Conservation (phyloP, 2,113 vertebrate species). For the Vulpes vulpes region DNA sequence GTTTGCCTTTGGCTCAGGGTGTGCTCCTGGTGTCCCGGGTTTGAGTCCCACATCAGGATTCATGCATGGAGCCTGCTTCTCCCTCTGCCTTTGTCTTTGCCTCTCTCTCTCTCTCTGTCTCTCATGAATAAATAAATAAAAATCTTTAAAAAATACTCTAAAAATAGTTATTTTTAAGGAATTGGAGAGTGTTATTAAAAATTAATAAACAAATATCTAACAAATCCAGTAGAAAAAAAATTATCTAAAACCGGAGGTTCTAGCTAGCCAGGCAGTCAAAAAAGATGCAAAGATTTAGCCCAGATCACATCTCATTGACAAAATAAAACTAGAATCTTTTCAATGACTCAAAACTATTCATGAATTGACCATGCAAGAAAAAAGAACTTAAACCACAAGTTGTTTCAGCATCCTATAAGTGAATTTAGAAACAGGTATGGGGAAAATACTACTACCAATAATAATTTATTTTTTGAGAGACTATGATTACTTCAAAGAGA, state of each 20-base stretch:
- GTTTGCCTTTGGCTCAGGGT: no score
- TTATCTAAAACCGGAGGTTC: not conserved
- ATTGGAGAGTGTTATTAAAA: not conserved
- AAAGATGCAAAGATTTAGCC: not conserved
- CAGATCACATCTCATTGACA: not conserved
- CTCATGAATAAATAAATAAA: no score
- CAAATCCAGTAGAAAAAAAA: not conserved
- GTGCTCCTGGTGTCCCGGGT: no score
- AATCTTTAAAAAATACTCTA: not conserved
- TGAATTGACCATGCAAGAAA: not conserved
- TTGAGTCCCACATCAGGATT: no score
- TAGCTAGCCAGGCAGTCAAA: not conserved
- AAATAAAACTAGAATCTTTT: constrained; percentile 12
- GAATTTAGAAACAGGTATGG: not conserved
- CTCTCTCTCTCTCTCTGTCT: no score
- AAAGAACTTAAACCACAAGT: not conserved
- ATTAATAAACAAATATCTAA: not conserved
- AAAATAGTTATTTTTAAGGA: not conserved
- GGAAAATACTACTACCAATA: not conserved
- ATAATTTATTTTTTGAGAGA: not conserved
- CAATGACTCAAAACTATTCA: not conserved
- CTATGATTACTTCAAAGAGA: not conserved
- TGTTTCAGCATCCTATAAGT: not conserved
- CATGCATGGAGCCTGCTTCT: no score
- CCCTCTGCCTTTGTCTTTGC: no score